These are phyloP conservation scores for Prionailurus viverrinus DNA, from an alignment of 2,113 vertebrate genomes.

Conservation along the genomic window DNA sequence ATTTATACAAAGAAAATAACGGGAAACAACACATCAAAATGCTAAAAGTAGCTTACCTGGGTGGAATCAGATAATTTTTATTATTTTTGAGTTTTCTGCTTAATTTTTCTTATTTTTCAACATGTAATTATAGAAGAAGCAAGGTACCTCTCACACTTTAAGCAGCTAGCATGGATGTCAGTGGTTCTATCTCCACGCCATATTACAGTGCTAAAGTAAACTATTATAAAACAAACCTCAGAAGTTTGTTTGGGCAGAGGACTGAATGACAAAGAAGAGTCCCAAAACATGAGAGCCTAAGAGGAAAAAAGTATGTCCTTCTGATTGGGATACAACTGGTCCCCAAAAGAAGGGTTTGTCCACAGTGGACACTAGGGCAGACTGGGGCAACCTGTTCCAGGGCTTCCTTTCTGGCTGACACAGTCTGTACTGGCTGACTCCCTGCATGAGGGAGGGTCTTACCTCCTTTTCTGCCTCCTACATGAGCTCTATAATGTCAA, in stretches of 20 bases:
- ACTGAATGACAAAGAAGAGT: neutral
- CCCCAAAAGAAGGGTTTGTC: neutral
- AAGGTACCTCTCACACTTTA: neutral
- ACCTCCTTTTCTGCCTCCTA: constrained; percentile 92
- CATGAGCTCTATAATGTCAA: constrained; percentile 92
- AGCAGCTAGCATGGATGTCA: neutral
- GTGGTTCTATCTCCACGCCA: neutral
- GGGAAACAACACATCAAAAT: neutral
- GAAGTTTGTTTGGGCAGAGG: neutral
- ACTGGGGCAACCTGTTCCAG: neutral
- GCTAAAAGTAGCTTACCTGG: neutral
- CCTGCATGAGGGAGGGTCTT: neutral
- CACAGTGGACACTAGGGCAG: neutral
- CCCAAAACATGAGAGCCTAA: neutral
- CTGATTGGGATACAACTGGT: neutral
- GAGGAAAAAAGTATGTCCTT: neutral
- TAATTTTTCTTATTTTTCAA: constrained; percentile 5
- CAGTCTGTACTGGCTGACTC: neutral
- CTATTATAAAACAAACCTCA: neutral
- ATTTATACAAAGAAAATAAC: constrained; percentile 23
- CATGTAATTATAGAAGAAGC: neutral
- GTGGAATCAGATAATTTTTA: neutral
- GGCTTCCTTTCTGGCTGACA: neutral
- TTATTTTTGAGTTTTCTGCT: neutral
- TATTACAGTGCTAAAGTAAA: neutral